Evolutionary conservation across 2,113 vertebrate genomes (phyloP).

Genomic region (Nymphicus hollandicus): DNA sequence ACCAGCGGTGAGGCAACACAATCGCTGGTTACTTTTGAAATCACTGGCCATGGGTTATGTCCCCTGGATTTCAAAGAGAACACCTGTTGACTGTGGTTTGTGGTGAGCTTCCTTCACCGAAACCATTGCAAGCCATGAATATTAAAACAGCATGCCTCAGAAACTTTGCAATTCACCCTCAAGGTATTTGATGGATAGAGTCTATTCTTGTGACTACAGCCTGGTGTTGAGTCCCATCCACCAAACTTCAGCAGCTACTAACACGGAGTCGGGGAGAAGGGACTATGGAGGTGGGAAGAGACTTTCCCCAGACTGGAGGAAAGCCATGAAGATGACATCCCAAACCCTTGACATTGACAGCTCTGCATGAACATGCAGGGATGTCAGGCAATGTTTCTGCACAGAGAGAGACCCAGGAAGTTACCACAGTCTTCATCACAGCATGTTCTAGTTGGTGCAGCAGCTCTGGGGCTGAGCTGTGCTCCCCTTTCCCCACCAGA

Average conservation of each 20-base stretch:
- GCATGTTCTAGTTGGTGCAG: not conserved
- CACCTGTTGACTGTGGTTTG: not conserved
- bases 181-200: not conserved
- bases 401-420: not conserved
- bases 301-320: not conserved
- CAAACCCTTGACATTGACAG: not conserved
- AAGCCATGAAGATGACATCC: not conserved
- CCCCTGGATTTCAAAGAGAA: not conserved
- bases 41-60: not conserved
- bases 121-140: not conserved
- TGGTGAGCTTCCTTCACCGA: not conserved
- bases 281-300: fast-evolving
- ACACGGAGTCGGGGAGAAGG: not conserved
- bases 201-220: not conserved
- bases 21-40: not conserved
- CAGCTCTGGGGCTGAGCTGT: not conserved
- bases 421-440: not conserved
- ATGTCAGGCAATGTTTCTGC: not conserved
- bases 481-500: fast-evolving
- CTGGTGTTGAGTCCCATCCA: not conserved
- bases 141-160: not conserved
- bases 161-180: not conserved
- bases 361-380: not conserved
- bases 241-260: not conserved
- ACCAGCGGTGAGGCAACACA: not conserved